Conservation (phyloP, 2,797 vertebrate genomes). For the Columba guinea region DNA sequence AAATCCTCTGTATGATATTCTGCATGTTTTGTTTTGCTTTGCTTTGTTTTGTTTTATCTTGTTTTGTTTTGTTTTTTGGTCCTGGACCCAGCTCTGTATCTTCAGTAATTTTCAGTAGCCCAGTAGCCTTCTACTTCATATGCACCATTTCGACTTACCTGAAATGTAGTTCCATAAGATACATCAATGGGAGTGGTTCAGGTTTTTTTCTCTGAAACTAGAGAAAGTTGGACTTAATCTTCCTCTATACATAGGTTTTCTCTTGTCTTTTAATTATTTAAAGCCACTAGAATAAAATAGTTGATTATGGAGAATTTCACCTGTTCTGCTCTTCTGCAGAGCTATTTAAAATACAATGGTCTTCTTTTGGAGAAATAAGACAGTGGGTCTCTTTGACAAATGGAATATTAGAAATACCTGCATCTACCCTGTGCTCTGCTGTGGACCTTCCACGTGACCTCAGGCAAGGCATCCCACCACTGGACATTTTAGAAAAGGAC, state of each 20-base stretch:
- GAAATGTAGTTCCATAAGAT: not conserved
- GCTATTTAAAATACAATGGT: not conserved
- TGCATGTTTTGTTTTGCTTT: not conserved
- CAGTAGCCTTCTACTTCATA: not conserved
- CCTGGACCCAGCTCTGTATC: not conserved
- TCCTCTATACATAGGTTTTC: not conserved
- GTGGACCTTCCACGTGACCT: not conserved
- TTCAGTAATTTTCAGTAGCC: not conserved
- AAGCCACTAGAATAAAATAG: not conserved
- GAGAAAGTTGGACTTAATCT: not conserved
- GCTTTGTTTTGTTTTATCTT: not conserved
- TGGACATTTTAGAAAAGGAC: not conserved
- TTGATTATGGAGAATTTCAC: not conserved
- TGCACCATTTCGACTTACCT: not conserved
- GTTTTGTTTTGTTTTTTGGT: no score
- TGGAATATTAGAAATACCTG: not conserved
- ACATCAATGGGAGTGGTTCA: not conserved
- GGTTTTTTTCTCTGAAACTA: not conserved
- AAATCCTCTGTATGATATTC: not conserved
- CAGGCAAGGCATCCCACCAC: not conserved
- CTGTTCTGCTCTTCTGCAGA: not conserved
- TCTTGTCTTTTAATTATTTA: not conserved
- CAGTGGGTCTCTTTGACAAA: not conserved
- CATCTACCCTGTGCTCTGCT: not conserved
- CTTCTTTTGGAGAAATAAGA: not conserved